Percentiles rank a stretch among this genome's conserved stretches.
These are phyloP conservation scores for Cyrtodaria siliqua DNA, from an alignment of 2,888 invertebrate genomes.

Conservation along the genomic window DNA sequence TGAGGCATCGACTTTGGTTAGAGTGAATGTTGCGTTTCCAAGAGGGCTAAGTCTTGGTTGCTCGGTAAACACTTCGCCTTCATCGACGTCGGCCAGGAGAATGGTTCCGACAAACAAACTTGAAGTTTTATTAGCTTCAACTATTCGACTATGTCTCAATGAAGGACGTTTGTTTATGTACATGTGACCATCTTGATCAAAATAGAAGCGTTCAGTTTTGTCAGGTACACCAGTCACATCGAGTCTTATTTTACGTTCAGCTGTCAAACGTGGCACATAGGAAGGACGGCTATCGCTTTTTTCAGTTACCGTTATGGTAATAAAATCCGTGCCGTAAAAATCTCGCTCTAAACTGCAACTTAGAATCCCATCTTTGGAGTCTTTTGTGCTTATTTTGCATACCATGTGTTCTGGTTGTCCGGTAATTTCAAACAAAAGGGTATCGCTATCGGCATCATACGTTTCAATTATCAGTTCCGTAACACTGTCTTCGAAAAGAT, in stretches of 20 bases:
- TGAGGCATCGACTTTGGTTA: not conserved
- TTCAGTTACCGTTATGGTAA: conserved; percentile 51
- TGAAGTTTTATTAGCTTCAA: conserved; percentile 38
- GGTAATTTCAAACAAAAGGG: conserved; percentile 45
- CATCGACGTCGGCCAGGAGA: conserved; percentile 49
- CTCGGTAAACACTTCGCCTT: conserved; percentile 29
- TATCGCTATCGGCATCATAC: conserved; percentile 62
- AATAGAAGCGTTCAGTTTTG: conserved; percentile 40
- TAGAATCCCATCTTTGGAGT: conserved; percentile 20
- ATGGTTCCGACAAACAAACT: conserved; percentile 30
- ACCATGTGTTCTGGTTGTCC: conserved; percentile 35
- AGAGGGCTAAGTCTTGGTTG: conserved; percentile 16
- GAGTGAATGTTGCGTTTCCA: conserved; percentile 36
- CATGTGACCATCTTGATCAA: conserved; percentile 32
- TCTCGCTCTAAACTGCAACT: conserved; percentile 49
- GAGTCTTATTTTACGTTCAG: conserved; percentile 21
- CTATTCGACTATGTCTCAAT: conserved; percentile 15
- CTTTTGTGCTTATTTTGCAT: conserved; percentile 43
- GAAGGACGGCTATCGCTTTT: conserved; percentile 25
- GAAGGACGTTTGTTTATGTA: conserved; percentile 33
- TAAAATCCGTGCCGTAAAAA: conserved; percentile 55
- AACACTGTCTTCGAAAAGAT: conserved; percentile 29
- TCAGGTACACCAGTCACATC: conserved; percentile 28
- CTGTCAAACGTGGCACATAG: conserved; percentile 27
- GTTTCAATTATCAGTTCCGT: conserved; percentile 25